phyloP scores from a whole-genome alignment of 2,797 vertebrate genomes.

The Rhadinocentrus ornatus region DNA sequence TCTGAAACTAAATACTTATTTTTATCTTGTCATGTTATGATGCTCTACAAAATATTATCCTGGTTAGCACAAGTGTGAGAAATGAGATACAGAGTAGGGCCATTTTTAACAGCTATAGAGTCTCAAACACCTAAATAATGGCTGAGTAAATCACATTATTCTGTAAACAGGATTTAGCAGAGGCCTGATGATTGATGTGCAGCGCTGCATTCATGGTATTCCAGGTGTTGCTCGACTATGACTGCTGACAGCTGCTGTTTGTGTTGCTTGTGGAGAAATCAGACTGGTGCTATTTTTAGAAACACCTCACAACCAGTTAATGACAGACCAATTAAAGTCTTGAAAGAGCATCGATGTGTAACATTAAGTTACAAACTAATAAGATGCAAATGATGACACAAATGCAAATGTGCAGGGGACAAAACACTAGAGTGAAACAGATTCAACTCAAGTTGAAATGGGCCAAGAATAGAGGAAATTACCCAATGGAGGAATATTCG shows the following conservation, averaged over 20 bases:
- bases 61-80: not conserved
- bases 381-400: not conserved
- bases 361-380: not conserved
- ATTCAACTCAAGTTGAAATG: not conserved
- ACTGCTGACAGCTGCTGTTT: slow-evolving; percentile 12
- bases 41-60: not conserved
- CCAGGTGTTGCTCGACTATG: not conserved
- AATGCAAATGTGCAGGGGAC: not conserved
- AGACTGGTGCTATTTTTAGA: slow-evolving; percentile 7
- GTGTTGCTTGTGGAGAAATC: slow-evolving; percentile 1
- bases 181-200: not conserved
- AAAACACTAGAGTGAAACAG: not conserved
- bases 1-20: slow-evolving; percentile 2
- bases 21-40: not conserved
- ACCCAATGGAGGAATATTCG: not conserved
- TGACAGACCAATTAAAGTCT: not conserved
- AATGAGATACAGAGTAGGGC: not conserved
- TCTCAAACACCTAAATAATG: not conserved
- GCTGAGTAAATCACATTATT: not conserved
- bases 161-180: not conserved
- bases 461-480: not conserved
- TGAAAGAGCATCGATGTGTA: not conserved
- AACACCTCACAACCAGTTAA: slow-evolving; percentile 1
- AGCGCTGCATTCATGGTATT: not conserved
- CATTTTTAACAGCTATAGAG: not conserved